Evolutionary conservation across 2,888 invertebrate species (phyloP).

Genomic region (Cantharis rustica): DNA sequence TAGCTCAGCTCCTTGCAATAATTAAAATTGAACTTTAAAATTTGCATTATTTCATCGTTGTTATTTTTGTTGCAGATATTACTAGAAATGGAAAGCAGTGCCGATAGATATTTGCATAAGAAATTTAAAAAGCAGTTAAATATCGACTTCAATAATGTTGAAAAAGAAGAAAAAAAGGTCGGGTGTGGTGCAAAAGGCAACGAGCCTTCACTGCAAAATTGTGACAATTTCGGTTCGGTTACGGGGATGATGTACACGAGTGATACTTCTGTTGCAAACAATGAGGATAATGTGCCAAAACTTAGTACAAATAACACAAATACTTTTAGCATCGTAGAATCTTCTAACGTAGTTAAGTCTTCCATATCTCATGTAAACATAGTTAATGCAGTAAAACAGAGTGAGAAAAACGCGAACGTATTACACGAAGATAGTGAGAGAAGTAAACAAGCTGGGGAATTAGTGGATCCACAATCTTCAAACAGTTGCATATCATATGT

Average conservation of each 20-base stretch:
- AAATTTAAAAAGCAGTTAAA: slow-evolving; percentile 86
- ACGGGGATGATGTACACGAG: slow-evolving; percentile 16
- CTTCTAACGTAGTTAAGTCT: slow-evolving; percentile 48
- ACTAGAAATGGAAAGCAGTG: slow-evolving; percentile 51
- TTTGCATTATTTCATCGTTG: slow-evolving; percentile 5
- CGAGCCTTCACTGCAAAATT: not conserved
- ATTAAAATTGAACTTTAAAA: not conserved
- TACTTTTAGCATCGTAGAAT: slow-evolving; percentile 35
- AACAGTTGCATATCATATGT: slow-evolving; percentile 53
- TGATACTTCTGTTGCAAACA: slow-evolving; percentile 35
- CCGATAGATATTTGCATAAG: slow-evolving; percentile 82
- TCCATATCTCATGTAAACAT: slow-evolving; percentile 50
- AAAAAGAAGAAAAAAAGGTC: slow-evolving; percentile 41
- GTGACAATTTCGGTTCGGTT: slow-evolving; percentile 5
- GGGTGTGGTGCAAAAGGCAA: slow-evolving; percentile 18
- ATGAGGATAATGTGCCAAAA: slow-evolving; percentile 48
- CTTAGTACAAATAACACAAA: slow-evolving; percentile 50
- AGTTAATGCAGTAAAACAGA: slow-evolving; percentile 8
- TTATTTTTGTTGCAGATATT: slow-evolving; percentile 38
- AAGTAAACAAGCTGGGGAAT: slow-evolving; percentile 25
- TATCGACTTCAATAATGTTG: slow-evolving; percentile 55
- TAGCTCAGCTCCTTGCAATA: not conserved
- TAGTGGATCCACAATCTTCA: slow-evolving; percentile 44
- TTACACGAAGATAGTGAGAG: slow-evolving; percentile 33
- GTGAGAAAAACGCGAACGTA: slow-evolving; percentile 8